A percentile compares a stretch with the other conserved stretches of the same genome.
Conservation (phyloP, 2,113 vertebrate genomes). For the Castor canadensis region DNA sequence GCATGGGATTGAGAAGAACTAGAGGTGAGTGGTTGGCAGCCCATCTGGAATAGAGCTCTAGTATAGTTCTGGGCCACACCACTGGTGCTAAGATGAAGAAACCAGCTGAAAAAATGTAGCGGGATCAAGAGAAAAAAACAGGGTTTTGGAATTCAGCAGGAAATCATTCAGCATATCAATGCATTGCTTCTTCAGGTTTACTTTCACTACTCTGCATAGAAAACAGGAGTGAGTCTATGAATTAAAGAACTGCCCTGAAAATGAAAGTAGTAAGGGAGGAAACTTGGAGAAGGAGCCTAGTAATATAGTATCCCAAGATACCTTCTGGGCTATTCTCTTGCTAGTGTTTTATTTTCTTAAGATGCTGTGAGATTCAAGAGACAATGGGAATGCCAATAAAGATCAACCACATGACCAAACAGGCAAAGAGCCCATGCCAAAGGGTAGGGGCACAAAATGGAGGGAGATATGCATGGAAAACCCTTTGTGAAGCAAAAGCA, state of each 20-base stretch:
- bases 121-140: not conserved
- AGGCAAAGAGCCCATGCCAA: not conserved
- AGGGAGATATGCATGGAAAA: not conserved
- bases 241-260: not conserved
- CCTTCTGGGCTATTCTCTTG: not conserved
- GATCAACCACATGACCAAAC: not conserved
- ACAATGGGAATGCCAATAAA: not conserved
- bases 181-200: not conserved
- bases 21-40: not conserved
- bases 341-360: not conserved
- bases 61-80: not conserved
- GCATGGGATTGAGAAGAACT: not conserved
- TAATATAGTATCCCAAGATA: not conserved
- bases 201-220: not conserved
- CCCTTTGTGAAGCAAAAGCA: not conserved
- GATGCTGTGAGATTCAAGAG: not conserved
- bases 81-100: slow-evolving; percentile 11
- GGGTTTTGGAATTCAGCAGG: not conserved
- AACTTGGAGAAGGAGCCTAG: not conserved
- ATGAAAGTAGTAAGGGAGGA: not conserved
- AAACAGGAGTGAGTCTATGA: not conserved
- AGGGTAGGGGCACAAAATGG: not conserved
- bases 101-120: slow-evolving; percentile 10
- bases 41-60: slow-evolving; percentile 50
- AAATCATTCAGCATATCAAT: not conserved